phyloP scores from a whole-genome alignment of 1,140 invertebrate genomes.

The Ectropis grisescens region DNA sequence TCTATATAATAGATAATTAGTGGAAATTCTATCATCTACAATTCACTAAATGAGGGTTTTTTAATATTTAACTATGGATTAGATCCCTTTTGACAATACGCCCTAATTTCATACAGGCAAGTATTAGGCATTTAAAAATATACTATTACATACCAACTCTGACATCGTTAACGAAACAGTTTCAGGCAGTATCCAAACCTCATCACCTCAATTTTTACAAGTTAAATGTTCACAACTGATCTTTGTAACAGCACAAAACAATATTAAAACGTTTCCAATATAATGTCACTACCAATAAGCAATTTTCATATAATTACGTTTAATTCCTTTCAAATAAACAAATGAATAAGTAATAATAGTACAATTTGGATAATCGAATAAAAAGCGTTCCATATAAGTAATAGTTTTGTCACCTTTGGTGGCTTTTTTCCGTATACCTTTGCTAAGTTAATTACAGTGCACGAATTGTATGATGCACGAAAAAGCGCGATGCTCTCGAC shows the following conservation, averaged over 20 bases:
- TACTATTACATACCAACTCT: no score
- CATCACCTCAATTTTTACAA: no score
- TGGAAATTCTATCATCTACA: constrained; percentile 12
- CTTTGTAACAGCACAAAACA: no score
- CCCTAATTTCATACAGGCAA: constrained; percentile 50
- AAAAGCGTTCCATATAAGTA: no score
- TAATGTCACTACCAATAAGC: constrained; percentile 12
- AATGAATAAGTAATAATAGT: constrained; percentile 8
- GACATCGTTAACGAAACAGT: constrained; percentile 1
- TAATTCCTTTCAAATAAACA: no score
- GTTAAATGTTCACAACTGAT: no score
- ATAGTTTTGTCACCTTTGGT: constrained; percentile 35
- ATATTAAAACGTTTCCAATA: no score
- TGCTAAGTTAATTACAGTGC: constrained; percentile 50
- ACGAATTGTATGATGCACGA: constrained; percentile 33
- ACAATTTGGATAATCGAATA: constrained; percentile 17
- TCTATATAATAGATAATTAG: constrained; percentile 5
- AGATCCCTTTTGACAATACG: constrained; percentile 35
- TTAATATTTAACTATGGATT: constrained; percentile 31
- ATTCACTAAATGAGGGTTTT: constrained; percentile 23
- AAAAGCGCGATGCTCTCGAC: constrained; percentile 25
- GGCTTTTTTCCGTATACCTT: constrained; percentile 54
- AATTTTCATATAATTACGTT: constrained; percentile 11
- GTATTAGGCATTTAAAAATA: constrained; percentile 48
- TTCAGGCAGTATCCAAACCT: no score